Conservation (phyloP, 2,888 invertebrate species). For the Ophion ventricosus region DNA sequence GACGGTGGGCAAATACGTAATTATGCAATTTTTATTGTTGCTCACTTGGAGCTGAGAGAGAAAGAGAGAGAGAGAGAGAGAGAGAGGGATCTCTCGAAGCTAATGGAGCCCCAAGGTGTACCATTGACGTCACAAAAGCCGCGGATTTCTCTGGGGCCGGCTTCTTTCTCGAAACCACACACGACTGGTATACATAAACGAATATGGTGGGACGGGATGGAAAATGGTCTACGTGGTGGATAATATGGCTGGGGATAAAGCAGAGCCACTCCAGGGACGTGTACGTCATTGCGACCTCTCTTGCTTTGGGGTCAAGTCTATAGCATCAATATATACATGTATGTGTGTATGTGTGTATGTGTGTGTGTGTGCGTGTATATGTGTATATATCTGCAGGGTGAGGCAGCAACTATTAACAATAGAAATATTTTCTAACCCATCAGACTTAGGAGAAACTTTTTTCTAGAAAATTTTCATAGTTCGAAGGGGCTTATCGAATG, state of each 20-base stretch:
- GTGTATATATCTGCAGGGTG: too few species aligned
- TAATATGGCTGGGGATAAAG: constrained; percentile 43
- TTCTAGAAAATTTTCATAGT: too few species aligned
- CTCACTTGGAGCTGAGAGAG: neutral
- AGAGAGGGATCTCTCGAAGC: constrained; percentile 12
- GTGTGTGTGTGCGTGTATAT: too few species aligned
- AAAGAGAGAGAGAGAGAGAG: neutral
- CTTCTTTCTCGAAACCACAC: constrained; percentile 55
- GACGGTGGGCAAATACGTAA: too few species aligned
- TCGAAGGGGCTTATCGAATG: too few species aligned
- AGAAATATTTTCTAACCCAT: too few species aligned
- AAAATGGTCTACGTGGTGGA: constrained; percentile 37
- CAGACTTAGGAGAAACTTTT: too few species aligned
- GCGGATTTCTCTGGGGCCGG: constrained; percentile 25
- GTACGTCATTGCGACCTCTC: constrained; percentile 49
- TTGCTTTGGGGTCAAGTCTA: constrained; percentile 11
- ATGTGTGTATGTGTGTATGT: too few species aligned
- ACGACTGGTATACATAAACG: constrained; percentile 6
- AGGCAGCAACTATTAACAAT: too few species aligned
- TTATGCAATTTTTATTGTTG: too few species aligned
- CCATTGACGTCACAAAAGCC: constrained; percentile 67
- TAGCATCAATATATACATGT: neutral
- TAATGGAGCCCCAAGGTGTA: constrained; percentile 36
- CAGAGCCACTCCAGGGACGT: constrained; percentile 50
- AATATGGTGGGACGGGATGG: constrained; percentile 23